Conservation (phyloP, 1,140 invertebrate species). For the Phymastichus coffea region DNA sequence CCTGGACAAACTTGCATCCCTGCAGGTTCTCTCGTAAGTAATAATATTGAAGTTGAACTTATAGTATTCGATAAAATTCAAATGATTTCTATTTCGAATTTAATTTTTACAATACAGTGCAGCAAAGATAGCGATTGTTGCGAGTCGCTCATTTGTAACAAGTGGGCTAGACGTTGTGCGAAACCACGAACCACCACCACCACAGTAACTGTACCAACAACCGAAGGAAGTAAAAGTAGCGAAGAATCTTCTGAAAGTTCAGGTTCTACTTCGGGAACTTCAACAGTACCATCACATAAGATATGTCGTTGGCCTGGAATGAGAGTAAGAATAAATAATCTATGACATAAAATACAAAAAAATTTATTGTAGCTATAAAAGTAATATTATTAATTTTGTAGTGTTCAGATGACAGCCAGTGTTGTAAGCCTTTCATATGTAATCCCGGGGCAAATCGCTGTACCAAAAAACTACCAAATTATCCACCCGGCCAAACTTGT, state of each 20-base stretch:
- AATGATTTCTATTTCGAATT: too few species aligned
- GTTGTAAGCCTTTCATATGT: background rate
- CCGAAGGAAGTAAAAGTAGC: background rate
- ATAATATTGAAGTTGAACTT: too few species aligned
- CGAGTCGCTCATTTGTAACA: background rate
- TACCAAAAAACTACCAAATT: background rate
- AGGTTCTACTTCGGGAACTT: background rate
- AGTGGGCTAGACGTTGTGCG: background rate
- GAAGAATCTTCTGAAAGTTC: background rate
- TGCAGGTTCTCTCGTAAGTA: background rate
- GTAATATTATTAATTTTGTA: background rate
- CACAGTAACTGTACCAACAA: too few species aligned
- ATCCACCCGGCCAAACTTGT: background rate
- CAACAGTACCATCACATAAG: background rate
- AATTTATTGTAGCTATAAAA: background rate
- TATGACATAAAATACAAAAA: background rate
- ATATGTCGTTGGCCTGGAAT: background rate
- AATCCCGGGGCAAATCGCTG: background rate
- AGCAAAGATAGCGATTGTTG: background rate
- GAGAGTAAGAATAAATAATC: background rate
- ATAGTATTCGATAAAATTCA: too few species aligned
- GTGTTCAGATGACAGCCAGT: background rate
- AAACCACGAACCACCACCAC: too few species aligned
- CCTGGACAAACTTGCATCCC: background rate
- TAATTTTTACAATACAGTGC: background rate